A percentile compares a stretch with the other conserved stretches of the same genome.
Evolutionary conservation across 2,113 vertebrate genomes (phyloP).

Genomic region (Sorex fumeus): DNA sequence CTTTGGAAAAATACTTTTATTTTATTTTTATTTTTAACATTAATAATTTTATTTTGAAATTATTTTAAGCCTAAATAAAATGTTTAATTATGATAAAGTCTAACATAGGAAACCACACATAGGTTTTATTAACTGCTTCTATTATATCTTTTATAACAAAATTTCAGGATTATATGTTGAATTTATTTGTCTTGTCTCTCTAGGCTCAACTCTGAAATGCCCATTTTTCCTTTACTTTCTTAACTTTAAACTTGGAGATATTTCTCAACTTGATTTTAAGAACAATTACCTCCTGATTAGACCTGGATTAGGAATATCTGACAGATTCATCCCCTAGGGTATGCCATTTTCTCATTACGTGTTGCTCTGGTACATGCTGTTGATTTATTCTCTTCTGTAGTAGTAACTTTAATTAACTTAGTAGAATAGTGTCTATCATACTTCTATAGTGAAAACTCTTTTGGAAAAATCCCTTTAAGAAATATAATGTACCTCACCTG

Average conservation of each 20-base stretch:
- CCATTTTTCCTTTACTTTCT: not conserved
- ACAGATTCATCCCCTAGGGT: not conserved
- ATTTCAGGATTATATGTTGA: not conserved
- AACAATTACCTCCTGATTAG: not conserved
- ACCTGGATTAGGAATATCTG: not conserved
- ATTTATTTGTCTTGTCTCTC: not conserved
- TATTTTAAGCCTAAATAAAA: constrained; percentile 46
- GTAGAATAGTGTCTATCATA: not conserved
- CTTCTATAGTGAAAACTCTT: not conserved
- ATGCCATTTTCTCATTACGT: not conserved
- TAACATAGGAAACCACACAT: not conserved
- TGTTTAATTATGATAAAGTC: constrained; percentile 54
- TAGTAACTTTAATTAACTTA: not conserved
- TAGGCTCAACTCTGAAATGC: not conserved
- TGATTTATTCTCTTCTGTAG: not conserved
- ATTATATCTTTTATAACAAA: constrained; percentile 3
- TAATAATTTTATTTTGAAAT: constrained; percentile 73
- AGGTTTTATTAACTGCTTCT: constrained; percentile 51
- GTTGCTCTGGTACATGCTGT: not conserved
- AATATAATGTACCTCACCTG: not conserved
- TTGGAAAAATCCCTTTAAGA: not conserved
- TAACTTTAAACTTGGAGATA: not conserved
- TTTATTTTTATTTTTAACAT: constrained; percentile 41
- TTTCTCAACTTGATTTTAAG: not conserved
- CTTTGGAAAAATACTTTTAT: too few relatives aligned